Percentiles rank a stretch among this genome's conserved stretches.
phyloP scores from a whole-genome alignment of 2,888 invertebrate genomes.

The Acronicta leporina region DNA sequence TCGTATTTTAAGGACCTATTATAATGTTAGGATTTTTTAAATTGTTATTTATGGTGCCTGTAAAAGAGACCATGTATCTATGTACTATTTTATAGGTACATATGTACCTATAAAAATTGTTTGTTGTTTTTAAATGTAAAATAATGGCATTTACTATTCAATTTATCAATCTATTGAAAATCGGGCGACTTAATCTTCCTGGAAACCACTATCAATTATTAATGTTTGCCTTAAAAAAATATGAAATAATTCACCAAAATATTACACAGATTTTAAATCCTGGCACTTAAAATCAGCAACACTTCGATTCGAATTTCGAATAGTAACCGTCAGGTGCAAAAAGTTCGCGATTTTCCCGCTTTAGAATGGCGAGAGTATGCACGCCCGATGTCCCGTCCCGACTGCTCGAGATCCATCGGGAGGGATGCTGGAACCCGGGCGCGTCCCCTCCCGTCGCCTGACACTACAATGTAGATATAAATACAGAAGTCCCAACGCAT shows the following conservation, averaged over 20 bases:
- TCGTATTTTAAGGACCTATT: no score
- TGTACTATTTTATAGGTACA: no score
- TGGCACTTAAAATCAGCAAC: slow-evolving; percentile 32
- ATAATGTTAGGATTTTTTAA: no score
- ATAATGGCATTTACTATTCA: not conserved
- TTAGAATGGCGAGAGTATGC: slow-evolving; percentile 46
- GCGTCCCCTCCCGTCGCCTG: slow-evolving; percentile 51
- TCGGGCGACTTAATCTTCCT: not conserved
- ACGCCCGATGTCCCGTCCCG: slow-evolving; percentile 58
- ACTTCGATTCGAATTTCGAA: slow-evolving; percentile 43
- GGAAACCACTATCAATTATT: not conserved
- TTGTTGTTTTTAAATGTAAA: no score
- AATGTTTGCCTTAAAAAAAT: not conserved
- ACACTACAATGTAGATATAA: slow-evolving; percentile 3
- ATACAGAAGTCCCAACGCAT: slow-evolving; percentile 20
- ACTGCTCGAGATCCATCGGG: slow-evolving; percentile 65
- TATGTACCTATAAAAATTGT: no score
- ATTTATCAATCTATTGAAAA: no score
- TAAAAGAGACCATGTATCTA: no score
- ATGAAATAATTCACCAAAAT: not conserved
- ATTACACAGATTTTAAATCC: slow-evolving; percentile 16
- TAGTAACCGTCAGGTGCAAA: slow-evolving; percentile 44
- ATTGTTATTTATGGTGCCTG: no score
- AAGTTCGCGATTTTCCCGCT: slow-evolving; percentile 64
- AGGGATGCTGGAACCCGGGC: slow-evolving; percentile 55